Percentiles rank a stretch among this genome's conserved stretches.
phyloP scores from a whole-genome alignment of 1,140 invertebrate genomes.

The Thereuonema tuberculata region DNA sequence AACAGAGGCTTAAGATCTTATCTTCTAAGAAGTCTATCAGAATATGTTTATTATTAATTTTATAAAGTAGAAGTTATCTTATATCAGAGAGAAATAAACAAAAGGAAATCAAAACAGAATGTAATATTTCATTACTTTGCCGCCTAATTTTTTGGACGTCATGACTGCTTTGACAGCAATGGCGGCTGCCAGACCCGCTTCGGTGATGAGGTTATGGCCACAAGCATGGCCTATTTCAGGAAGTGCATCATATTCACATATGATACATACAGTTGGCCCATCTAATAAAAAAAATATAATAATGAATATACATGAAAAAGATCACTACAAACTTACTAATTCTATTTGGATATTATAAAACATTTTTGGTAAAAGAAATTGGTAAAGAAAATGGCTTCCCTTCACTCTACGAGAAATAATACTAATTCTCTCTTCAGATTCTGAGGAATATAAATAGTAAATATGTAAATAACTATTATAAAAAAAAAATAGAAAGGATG shows the following conservation, averaged over 20 bases:
- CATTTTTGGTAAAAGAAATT: not conserved
- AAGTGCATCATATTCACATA: constrained; percentile 36
- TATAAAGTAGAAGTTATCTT: too few species aligned
- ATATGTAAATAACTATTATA: too few species aligned
- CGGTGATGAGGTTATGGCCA: constrained; percentile 35
- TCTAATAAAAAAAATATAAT: not conserved
- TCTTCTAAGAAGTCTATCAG: too few species aligned
- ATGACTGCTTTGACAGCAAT: constrained; percentile 29
- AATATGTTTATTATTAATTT: too few species aligned
- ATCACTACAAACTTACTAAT: not conserved
- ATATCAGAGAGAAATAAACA: too few species aligned
- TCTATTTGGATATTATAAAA: not conserved
- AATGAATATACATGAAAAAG: too few species aligned
- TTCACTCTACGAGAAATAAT: too few species aligned
- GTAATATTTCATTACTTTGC: constrained; percentile 10
- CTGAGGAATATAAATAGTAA: too few species aligned
- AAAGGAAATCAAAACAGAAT: not conserved
- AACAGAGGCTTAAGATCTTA: too few species aligned
- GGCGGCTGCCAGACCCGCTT: constrained; percentile 28
- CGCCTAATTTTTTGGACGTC: constrained; percentile 15
- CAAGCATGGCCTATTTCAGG: constrained; percentile 35
- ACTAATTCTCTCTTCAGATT: too few species aligned
- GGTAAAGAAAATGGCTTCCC: too few species aligned
- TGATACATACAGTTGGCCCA: constrained; percentile 22
- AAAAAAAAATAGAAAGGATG: too few species aligned